phyloP scores from a whole-genome alignment of 2,888 invertebrate species.

The Apodemia hepburni region DNA sequence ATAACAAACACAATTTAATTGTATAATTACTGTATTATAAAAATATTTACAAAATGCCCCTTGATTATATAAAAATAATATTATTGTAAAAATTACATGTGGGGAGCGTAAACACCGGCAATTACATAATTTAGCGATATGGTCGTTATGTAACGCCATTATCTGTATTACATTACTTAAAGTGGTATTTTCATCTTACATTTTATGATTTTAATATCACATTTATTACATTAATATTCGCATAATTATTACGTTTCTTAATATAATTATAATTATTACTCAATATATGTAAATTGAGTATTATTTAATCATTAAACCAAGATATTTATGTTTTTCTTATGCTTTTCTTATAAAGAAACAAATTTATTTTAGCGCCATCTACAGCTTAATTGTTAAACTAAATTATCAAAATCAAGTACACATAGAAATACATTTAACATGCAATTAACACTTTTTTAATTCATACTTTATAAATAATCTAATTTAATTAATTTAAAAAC shows the following conservation, averaged over 20 bases:
- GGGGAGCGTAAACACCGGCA: background rate
- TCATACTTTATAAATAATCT: background rate
- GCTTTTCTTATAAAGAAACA: background rate
- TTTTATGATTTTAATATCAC: slow-evolving; percentile 6
- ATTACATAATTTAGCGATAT: background rate
- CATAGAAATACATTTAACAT: background rate
- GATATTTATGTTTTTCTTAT: background rate
- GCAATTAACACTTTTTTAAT: background rate
- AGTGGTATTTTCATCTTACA: background rate
- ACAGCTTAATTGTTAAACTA: background rate
- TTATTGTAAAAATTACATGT: background rate
- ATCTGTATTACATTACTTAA: background rate
- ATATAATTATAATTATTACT: too few species aligned
- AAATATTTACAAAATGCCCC: slow-evolving; percentile 33
- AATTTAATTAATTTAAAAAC: slow-evolving; percentile 24
- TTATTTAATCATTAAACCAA: too few species aligned
- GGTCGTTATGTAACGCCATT: background rate
- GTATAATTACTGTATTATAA: slow-evolving; percentile 23
- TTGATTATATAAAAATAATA: slow-evolving; percentile 16
- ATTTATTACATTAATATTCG: background rate
- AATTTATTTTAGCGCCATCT: background rate
- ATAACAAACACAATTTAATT: slow-evolving; percentile 8
- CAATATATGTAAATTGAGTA: too few species aligned
- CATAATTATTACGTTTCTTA: too few species aligned
- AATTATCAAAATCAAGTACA: background rate